Evolutionary conservation across 2,113 vertebrate species (phyloP).

Genomic region (Etheostoma cragini): DNA sequence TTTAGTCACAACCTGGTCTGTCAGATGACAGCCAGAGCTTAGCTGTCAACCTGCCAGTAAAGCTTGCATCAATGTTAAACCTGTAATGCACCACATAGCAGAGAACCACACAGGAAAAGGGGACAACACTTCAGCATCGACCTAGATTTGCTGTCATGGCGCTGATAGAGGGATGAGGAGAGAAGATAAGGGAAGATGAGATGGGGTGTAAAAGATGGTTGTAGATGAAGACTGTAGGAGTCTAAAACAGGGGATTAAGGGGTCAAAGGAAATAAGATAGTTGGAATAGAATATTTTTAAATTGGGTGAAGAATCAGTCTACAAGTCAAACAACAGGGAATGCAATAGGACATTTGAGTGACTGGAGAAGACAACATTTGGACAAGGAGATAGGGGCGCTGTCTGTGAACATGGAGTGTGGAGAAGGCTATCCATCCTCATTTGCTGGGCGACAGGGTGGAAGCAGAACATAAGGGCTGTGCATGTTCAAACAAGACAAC

Average conservation of each 20-base stretch:
- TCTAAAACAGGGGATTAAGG: not conserved
- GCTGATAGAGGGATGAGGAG: conserved; percentile 36
- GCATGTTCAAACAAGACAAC: conserved; percentile 51
- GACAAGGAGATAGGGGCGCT: conserved; percentile 18
- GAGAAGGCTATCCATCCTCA: conserved; percentile 51
- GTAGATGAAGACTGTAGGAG: conserved; percentile 6
- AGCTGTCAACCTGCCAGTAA: conserved; percentile 56
- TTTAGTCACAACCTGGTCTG: conserved; percentile 26
- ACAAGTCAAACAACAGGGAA: conserved; percentile 18
- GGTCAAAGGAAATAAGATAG: not conserved
- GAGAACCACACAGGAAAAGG: conserved; percentile 20
- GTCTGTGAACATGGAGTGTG: conserved; percentile 29
- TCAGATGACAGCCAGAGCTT: conserved; percentile 47
- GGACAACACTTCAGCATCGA: conserved; percentile 30
- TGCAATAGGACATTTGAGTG: conserved; percentile 23
- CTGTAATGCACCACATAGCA: conserved; percentile 26
- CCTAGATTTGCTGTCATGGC: conserved; percentile 50
- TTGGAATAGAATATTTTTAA: conserved; percentile 16
- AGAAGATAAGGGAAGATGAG: conserved; percentile 22
- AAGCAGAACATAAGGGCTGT: conserved; percentile 32
- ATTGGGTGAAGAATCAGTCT: conserved; percentile 11
- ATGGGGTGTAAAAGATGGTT: not conserved
- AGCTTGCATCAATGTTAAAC: conserved; percentile 26
- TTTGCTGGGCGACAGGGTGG: conserved; percentile 34
- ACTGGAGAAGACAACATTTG: conserved; percentile 43